These are phyloP conservation scores for Cercopithecus neglectus DNA, from an alignment of 2,797 vertebrate genomes.

Conservation along the genomic window DNA sequence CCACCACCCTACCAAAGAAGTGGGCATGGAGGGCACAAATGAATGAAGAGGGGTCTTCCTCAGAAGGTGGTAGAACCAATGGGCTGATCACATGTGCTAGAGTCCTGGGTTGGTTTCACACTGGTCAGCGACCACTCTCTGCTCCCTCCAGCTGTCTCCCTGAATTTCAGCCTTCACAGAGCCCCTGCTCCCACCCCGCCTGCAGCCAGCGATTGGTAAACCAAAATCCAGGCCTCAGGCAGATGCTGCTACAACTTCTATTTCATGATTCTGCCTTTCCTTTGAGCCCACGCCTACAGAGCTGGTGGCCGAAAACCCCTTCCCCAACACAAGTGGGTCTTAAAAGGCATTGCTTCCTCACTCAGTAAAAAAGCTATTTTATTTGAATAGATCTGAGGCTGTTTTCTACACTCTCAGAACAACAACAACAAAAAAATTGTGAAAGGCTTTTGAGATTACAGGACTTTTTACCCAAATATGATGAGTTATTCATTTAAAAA, in stretches of 20 bases:
- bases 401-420: constrained; percentile 41
- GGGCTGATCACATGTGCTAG: accelerated
- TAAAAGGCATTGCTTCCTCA: background rate
- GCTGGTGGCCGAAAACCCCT: background rate
- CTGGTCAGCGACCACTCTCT: background rate
- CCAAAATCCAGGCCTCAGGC: background rate
- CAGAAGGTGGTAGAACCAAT: background rate
- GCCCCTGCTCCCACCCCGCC: accelerated
- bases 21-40: accelerated
- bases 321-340: background rate
- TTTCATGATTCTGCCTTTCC: background rate
- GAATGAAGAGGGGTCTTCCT: background rate
- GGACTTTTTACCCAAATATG: constrained; percentile 69
- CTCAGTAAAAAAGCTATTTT: background rate
- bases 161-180: background rate
- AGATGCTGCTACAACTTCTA: accelerated
- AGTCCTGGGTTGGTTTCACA: background rate
- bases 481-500: constrained; percentile 78
- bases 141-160: background rate
- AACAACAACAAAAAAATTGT: constrained; percentile 29
- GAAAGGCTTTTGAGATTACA: constrained; percentile 67
- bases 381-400: constrained; percentile 52
- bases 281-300: background rate
- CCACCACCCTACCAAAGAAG: background rate
- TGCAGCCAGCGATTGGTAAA: background rate